Conservation (phyloP, 2,888 invertebrate species). For the Oligia latruncula region DNA sequence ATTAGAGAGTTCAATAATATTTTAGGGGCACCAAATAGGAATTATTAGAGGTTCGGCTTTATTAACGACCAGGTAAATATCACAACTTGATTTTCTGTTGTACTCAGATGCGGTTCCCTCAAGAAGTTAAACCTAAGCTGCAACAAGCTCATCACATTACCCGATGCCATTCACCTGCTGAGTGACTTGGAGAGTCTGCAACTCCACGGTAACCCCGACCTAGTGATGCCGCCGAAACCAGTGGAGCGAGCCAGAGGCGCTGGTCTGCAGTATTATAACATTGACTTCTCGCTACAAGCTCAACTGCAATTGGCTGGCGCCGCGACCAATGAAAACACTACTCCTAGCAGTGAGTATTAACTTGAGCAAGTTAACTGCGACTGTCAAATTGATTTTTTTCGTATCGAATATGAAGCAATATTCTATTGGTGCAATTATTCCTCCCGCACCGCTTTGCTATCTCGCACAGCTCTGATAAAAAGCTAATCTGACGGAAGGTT, state of each 20-base stretch:
- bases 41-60: neutral
- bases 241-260: conserved; percentile 94
- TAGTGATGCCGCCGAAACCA: conserved; percentile 98
- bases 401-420: neutral
- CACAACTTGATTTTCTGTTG: conserved; percentile 8
- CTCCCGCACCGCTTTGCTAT: neutral
- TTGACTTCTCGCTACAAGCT: conserved; percentile 99
- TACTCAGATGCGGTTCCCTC: conserved; percentile 95
- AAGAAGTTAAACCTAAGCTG: conserved; percentile 98
- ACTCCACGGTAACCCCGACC: conserved; percentile 97
- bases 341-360: conserved; percentile 91
- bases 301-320: conserved; percentile 98
- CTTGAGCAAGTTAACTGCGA: neutral
- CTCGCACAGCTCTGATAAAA: neutral
- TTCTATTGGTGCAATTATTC: neutral
- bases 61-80: neutral
- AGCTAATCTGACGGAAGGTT: neutral
- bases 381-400: neutral
- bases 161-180: conserved; percentile 98
- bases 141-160: conserved; percentile 98
- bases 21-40: neutral
- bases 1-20: neutral
- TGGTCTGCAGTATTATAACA: conserved; percentile 98
- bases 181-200: conserved; percentile 97
- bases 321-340: conserved; percentile 93